Base-by-base conservation (phyloP, 2,888 invertebrate genomes). In the Branchellion lobata region DNA sequence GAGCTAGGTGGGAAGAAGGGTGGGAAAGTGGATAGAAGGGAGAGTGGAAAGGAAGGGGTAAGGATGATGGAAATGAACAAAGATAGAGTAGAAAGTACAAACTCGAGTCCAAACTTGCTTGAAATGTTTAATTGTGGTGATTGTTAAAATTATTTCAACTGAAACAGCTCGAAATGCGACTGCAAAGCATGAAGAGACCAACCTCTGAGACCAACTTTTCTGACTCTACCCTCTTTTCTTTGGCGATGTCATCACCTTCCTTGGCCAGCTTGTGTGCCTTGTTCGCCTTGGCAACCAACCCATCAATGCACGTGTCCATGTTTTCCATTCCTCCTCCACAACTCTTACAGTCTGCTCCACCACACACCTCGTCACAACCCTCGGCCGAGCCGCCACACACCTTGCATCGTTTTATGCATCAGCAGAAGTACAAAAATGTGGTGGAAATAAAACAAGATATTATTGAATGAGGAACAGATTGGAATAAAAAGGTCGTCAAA, bases 311-410 rank as follows among this genome's bases (percentile, higher is more conserved):
- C 40, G 5, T n/a, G 11, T 57, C 61, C 40, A 81, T 82, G 47
- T 80, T 69, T 94, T 3, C 24, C n/a, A 11, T 14, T 51, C 69
- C 78, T 61, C 85, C 86, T 78, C 95, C 96, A 87, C 99, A 99
- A 82, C 91, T 92, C 21, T 92, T 93, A 87, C 97, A 97, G 0
- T 95, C 95, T 21, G 96, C 98, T 34, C 99, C 98, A 72, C 99
- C 99, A 87, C 99, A 99, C 81, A 95, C 91, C 51, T 89, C 88
- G 86, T 96, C 94, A 87, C 96, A 96, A 24, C 92, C 92, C 86
- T 93, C 91, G 72, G 92, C 93, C 47, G 90, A 90, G 84, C 91
- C 91, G 81, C 93, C 94, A 87, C 95, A 95, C 85, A 94, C 92
- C 89, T 90, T 81, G 75, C 1, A 29, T 27, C 40, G 36, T 29